phyloP scores from a whole-genome alignment of 2,113 vertebrate species.

The Glaucomys volans region DNA sequence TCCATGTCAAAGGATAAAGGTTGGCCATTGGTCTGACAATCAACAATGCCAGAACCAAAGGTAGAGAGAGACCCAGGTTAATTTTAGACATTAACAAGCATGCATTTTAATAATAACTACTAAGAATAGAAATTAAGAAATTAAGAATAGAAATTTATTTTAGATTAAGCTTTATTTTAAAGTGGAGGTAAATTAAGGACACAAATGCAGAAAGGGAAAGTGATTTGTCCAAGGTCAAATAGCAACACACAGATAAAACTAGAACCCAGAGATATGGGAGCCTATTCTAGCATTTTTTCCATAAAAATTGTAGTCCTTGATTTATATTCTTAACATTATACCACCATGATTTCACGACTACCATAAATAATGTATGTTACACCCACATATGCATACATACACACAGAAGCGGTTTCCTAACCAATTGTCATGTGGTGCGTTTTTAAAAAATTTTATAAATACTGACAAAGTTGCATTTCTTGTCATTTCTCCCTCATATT shows the following conservation, averaged over 20 bases:
- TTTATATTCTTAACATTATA: not conserved
- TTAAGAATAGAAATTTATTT: conserved; percentile 9
- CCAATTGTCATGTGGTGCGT: not conserved
- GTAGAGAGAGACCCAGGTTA: not conserved
- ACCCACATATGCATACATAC: not conserved
- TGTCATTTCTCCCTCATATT: not conserved
- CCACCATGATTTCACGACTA: not conserved
- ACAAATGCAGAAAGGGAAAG: not conserved
- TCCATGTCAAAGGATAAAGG: not conserved
- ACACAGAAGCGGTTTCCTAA: not conserved
- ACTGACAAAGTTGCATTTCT: not conserved
- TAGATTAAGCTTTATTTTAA: not conserved
- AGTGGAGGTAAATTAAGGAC: not conserved
- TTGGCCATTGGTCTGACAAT: not conserved
- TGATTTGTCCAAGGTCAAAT: not conserved
- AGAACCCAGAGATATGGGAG: not conserved
- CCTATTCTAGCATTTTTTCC: not conserved
- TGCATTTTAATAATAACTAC: not conserved
- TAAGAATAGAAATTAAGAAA: not conserved
- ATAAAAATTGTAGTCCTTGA: not conserved
- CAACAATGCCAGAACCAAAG: not conserved
- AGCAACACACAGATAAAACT: not conserved
- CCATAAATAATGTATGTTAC: not conserved
- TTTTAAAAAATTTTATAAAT: not conserved
- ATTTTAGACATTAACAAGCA: not conserved